Evolutionary conservation across 2,113 vertebrate species (phyloP).

Genomic region (Callaeas wilsoni): DNA sequence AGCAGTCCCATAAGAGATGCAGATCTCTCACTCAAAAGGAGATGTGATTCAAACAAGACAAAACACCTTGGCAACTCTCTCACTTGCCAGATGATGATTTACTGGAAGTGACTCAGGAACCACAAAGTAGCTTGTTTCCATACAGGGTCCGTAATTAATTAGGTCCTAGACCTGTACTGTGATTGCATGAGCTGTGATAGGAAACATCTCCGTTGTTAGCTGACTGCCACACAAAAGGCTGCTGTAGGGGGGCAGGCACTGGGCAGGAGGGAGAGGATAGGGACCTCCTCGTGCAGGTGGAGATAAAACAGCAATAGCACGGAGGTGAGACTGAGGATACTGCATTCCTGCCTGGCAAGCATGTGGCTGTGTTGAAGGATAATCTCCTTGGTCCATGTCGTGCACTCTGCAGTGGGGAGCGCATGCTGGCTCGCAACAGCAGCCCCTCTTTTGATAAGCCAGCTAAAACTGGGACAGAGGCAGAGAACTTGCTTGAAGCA

Average conservation of each 20-base stretch:
- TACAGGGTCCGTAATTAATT: constrained; percentile 45
- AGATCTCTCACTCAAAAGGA: constrained; percentile 41
- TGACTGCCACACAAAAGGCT: constrained; percentile 14
- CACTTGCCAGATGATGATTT: constrained; percentile 28
- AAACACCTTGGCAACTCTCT: constrained; percentile 51
- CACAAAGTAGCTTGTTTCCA: constrained; percentile 31
- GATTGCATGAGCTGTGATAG: neutral
- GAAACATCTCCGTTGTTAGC: neutral
- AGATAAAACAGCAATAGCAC: constrained; percentile 9
- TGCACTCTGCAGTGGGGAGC: neutral
- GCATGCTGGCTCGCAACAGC: neutral
- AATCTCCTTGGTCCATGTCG: neutral
- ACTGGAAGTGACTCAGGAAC: constrained; percentile 50
- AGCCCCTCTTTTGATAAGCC: constrained; percentile 4
- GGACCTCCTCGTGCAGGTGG: neutral
- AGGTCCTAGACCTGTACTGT: neutral
- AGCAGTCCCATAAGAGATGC: constrained; percentile 30
- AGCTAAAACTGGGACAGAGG: constrained; percentile 29
- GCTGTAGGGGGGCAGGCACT: neutral
- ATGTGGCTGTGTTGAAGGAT: neutral
- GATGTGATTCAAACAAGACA: constrained; percentile 52
- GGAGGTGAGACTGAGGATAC: neutral
- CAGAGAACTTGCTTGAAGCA: neutral
- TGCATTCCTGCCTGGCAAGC: neutral
- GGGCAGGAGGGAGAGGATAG: neutral